phyloP scores from a whole-genome alignment of 2,113 vertebrate species.

The Caloenas nicobarica region DNA sequence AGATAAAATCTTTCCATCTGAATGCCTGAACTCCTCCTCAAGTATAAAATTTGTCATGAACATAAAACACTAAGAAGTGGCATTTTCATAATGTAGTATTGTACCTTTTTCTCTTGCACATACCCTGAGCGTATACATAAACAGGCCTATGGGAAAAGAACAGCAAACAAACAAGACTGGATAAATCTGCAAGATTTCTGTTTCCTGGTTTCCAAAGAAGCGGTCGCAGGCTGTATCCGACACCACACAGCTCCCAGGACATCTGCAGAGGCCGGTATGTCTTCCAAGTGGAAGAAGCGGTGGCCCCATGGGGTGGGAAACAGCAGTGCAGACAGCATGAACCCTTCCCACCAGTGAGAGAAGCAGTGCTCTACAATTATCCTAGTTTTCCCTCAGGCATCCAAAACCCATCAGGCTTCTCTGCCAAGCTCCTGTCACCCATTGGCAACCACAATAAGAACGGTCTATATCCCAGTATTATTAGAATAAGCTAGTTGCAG shows the following conservation, averaged over 20 bases:
- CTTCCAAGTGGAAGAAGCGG: fast-evolving
- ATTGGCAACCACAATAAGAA: not conserved
- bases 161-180: not conserved
- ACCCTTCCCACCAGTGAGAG: not conserved
- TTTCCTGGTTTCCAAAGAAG: not conserved
- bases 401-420: not conserved
- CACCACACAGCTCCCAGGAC: not conserved
- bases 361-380: not conserved
- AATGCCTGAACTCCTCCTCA: not conserved
- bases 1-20: not conserved
- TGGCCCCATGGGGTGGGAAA: fast-evolving
- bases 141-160: not conserved
- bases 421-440: conserved; percentile 43
- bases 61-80: not conserved
- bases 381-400: not conserved
- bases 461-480: not conserved
- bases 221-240: not conserved
- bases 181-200: not conserved
- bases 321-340: fast-evolving
- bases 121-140: not conserved
- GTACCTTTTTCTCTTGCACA: not conserved
- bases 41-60: not conserved
- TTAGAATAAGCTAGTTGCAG: conserved; percentile 21
- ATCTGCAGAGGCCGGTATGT: not conserved
- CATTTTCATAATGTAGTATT: not conserved